Evolutionary conservation across 1,140 invertebrate species (phyloP), one percentile per base, ranked within the genome.

Genomic region (Andrena cerasifolii): DNA sequence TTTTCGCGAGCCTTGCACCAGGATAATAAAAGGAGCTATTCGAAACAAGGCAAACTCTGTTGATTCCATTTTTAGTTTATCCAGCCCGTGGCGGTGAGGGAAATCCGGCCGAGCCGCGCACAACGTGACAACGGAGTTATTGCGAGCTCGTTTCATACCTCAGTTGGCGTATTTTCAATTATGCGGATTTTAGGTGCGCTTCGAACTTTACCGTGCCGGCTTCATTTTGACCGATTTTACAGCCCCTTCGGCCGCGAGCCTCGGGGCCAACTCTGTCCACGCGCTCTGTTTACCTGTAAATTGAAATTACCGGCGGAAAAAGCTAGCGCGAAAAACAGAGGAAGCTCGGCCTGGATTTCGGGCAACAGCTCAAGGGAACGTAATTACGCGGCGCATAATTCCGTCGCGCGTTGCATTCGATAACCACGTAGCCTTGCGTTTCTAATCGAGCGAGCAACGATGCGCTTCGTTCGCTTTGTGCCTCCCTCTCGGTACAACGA

Each of bases 111-210:
- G 36, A n/a, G 4, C 36, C 10, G 26, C 18, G 36, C 16, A 31
- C 43, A 58, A 10, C 21, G 53, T 21, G 21, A 54, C 33, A 43
- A 7, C 26, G 21, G n/a, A 26, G 70, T 51, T 51, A 47, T 18
- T 26, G 58, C 26, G 31, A 51, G 61, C 56, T 79, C 70, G 81
- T 76, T 85, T 85, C 66, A 66, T 63, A 72, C 70, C 43, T 53
- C 68, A 63, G 59, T 78, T 80, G 80, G 47, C 63, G 59, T 83
- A 78, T 85, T 83, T 83, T 83, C 83, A 80, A 83, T 85, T 85
- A 85, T 78, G 65, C 18, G 63, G 49, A 65, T 75, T 82, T 76
- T 31, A 56, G 56, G 59, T 79, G 33, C 61, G 40, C 43, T 40
- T 36, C 43, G 36, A 75, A 59, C n/a, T 66, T 45, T 56, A 18